A percentile compares a stretch with the other conserved stretches of the same genome.
Conservation (phyloP, 2,113 vertebrate species). For the Baryphthengus martii region DNA sequence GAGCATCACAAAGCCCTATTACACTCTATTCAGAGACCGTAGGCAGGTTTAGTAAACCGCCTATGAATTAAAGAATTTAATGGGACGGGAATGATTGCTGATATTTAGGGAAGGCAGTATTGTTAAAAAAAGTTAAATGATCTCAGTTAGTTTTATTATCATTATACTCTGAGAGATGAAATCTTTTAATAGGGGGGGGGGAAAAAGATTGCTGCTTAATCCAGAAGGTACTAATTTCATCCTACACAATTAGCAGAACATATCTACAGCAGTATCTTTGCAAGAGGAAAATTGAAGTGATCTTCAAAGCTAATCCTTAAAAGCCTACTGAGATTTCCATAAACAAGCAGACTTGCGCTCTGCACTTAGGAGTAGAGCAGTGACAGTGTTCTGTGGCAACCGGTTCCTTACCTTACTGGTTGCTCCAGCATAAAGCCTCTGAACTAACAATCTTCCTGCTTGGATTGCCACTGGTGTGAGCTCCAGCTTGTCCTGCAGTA, state of each 20-base stretch:
- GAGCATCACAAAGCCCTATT: background rate
- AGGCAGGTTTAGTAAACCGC: background rate
- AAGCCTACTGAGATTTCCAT: background rate
- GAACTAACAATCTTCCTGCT: conserved; percentile 77
- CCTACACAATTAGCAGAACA: background rate
- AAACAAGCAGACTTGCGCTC: background rate
- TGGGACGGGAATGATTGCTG: background rate
- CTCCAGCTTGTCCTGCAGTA: conserved; percentile 78
- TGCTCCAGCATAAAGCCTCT: conserved; percentile 75
- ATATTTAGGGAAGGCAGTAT: background rate
- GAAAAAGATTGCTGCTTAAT: background rate
- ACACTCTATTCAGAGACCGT: background rate
- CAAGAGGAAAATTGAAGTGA: background rate
- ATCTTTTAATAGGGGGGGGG: background rate
- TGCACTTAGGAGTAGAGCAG: background rate
- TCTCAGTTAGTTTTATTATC: conserved; percentile 20
- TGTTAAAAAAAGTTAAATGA: background rate
- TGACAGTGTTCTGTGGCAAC: background rate
- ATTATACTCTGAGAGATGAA: background rate
- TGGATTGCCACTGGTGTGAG: conserved; percentile 84
- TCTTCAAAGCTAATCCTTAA: conserved; percentile 10
- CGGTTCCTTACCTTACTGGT: conserved; percentile 68
- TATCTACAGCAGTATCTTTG: background rate
- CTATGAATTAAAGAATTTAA: background rate
- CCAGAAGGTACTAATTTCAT: background rate